Evolutionary conservation across 2,888 invertebrate genomes (phyloP), one percentile per base, ranked within the genome.

Genomic region (Andricus quercusramuli): DNA sequence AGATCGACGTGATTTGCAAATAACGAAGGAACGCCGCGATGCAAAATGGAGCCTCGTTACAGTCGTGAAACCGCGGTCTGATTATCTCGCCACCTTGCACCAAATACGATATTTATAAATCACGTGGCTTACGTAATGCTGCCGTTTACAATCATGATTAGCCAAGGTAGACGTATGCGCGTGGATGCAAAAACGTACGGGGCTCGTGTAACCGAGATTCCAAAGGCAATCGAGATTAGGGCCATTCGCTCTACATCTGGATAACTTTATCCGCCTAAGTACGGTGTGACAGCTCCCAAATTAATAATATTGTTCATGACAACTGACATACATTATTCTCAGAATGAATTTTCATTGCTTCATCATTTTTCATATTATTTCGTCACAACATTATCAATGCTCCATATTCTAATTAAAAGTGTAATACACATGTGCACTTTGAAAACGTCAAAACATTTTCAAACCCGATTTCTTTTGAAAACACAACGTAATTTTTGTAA

Each of bases 51-150:
- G 74, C 56, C 74, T 74, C 32, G 70, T 70, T 70, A 51, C 51
- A 74, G 74, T 74, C 74, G 56, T 74, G 74, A 74, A 74, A 74
- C 74, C 15, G 74, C 56, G 74, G 56, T 74, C 74, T 32, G 74
- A 74, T 74, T 74, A 74, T 74, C 74, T 74, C 74, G 56, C 74
- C 74, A 74, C 74, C 74, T 74, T 74, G 74, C 74, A 56, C 74
- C 56, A 74, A 74, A 74, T 74, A 74, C 74, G 74, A 74, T 74
- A 74, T 74, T 74, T 74, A 74, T 74, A 74, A 74, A 74, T 74
- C 74, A 74, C 74, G 29, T 32, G 29, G 56, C 56, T 74, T 59
- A 74, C 74, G 56, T 74, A 74, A 74, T 74, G 9, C 56, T n/a
- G 32, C 56, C 74, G 74, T 74, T 74, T 74, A 74, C 74, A 74